Conservation (phyloP, 2,113 vertebrate species). For the Ophthalmolycus amberensis region DNA sequence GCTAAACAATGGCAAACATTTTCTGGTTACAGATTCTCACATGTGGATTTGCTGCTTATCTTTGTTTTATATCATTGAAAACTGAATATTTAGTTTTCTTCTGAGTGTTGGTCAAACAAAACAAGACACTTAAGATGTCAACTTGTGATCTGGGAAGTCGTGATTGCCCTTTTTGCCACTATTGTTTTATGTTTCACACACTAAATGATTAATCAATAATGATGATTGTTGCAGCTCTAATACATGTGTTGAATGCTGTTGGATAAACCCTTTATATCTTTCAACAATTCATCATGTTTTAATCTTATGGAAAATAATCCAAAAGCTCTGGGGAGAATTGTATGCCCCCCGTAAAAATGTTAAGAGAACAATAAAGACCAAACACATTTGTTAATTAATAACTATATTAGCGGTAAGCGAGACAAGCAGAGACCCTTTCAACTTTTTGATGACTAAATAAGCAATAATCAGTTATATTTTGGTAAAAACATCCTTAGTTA, state of each 20-base stretch:
- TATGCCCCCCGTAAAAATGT: background rate
- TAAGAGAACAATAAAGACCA: background rate
- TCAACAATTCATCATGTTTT: background rate
- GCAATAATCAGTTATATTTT: background rate
- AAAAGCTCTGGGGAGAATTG: background rate
- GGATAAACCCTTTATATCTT: background rate
- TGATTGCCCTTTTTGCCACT: background rate
- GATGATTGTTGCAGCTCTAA: background rate
- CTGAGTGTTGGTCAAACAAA: background rate
- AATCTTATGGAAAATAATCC: background rate
- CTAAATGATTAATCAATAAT: background rate
- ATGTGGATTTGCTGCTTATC: background rate
- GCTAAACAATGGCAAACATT: background rate
- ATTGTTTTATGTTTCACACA: background rate
- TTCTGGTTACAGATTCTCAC: background rate
- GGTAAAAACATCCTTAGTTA: background rate
- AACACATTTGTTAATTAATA: background rate
- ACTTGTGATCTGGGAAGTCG: background rate
- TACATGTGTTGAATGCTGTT: background rate
- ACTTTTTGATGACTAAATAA: background rate
- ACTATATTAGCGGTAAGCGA: background rate
- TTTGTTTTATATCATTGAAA: background rate
- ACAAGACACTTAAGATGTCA: background rate
- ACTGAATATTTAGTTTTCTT: background rate
- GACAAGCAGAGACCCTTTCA: background rate